Evolutionary conservation across 2,797 vertebrate species (phyloP), one percentile per base, ranked within the genome.

Genomic region (Propithecus deckenii): DNA sequence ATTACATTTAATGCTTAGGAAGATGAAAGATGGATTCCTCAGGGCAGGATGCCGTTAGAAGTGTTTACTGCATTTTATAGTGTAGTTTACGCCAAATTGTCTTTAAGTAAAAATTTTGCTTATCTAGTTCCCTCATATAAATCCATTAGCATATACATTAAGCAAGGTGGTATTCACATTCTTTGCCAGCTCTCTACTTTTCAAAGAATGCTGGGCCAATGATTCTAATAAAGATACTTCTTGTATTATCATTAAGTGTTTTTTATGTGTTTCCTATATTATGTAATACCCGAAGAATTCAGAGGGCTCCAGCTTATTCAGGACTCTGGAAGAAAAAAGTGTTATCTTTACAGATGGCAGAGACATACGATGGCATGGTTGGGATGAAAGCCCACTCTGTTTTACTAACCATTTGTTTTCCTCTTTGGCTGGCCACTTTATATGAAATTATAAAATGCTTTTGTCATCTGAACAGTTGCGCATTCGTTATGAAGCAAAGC

Each of bases 191-290:
- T 67, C 76, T 96, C 88, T 94, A 23, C 75, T 97, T 96, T 96
- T 90, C 74, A 91, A 69, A 72, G 85, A 94, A 93, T 41, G 15
- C 52, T 81, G 89, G 95, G 48, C 81, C 95, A 95, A 2, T 52
- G 89, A 43, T 91, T 97, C 89, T 91, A 95, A 95, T 96, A 96
- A 96, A 97, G 94, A 90, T 85, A 65, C 75, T 96, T 81, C 95
- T 97, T 97, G 97, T 95, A 95, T 85, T 91, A 95, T 96, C 97
- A 97, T 98, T 96, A 95, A 96, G 63, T 87, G 4, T 89, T 92
- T 97, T 95, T 87, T 69, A 89, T 89, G 38, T 65, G 50, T 89
- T 97, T 96, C 96, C 79, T 96, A 75, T 86, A 85, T 97, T 97
- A 96, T 84, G 65, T 95, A 92, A 97, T 88, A n/a, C 91, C 92